Evolutionary conservation across 2,888 invertebrate genomes (phyloP), one percentile per base, ranked within the genome.

Genomic region (Chrysotoxum bicinctum): DNA sequence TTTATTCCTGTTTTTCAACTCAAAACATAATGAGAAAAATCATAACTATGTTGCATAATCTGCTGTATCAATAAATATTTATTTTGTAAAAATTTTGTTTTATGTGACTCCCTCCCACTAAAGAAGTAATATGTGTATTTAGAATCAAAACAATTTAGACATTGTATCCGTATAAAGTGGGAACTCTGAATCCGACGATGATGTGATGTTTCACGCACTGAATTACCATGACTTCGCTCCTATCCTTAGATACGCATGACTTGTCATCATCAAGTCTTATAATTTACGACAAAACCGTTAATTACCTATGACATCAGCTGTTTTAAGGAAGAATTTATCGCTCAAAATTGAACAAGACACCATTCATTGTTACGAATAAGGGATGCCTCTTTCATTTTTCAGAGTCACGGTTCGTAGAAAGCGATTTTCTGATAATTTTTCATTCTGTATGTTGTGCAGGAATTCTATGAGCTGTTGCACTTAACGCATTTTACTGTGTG

Each of bases 271-370:
- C 75, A 77, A 58, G 23, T 76, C 62, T 58, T 54, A 73, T 90
- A 90, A 90, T 91, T 91, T 91, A 91, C 90, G 90, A 90, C 90
- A 89, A 90, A 90, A 89, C 90, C 90, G 90, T 91, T 91, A 91
- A 91, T 91, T 91, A 91, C 91, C 90, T 89, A 90, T 89, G 89
- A 90, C 91, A 91, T 90, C 91, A 91, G 90, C 90, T 90, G 90
- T 89, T 89, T 70, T 50, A 56, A 73, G 64, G 9, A 73, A 54
- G 69, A 62, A 81, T 81, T 76, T 81, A 84, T 84, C 45, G 70
- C 70, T 50, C 16, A 30, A 62, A 58, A 58, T 56, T 26, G 12
- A 58, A 14, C 7, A 62, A 26, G 19, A 26, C 1, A 32, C n/a
- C n/a, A 12, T 21, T 21, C 12, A 48, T 23, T 50, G 10, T 0